Percentiles rank a stretch among this genome's conserved stretches.
Conservation (phyloP, 2,113 vertebrate genomes). For the Sporophila hypoxantha region DNA sequence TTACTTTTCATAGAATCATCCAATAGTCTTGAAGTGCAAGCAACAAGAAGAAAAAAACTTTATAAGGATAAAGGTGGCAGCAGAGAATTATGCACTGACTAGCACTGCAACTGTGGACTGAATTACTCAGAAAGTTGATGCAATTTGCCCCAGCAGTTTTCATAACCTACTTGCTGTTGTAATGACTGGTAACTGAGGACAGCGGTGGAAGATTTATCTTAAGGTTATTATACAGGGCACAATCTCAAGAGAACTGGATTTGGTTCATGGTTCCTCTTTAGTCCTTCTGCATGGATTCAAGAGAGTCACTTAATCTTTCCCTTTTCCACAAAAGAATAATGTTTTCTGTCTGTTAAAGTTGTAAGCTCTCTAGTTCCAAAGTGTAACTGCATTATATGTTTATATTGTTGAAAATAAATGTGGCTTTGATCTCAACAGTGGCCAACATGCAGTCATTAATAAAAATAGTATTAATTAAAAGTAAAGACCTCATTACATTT, state of each 20-base stretch:
- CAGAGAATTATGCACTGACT: neutral
- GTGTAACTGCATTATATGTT: neutral
- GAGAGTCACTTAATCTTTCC: neutral
- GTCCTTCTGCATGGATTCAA: neutral
- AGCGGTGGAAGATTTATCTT: neutral
- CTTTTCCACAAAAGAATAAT: neutral
- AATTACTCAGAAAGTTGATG: neutral
- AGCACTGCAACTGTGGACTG: neutral
- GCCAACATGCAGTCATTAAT: neutral
- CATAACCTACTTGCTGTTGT: neutral
- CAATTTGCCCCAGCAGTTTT: neutral
- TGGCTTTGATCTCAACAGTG: neutral
- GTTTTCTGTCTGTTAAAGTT: neutral
- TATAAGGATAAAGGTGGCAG: neutral
- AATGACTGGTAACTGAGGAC: neutral
- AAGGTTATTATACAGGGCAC: neutral
- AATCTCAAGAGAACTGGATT: neutral
- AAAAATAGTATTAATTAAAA: slow-evolving; percentile 15
- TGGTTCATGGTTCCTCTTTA: neutral
- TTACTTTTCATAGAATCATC: neutral
- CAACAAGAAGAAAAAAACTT: neutral
- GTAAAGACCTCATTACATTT: neutral
- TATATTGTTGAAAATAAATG: neutral
- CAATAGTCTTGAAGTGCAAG: neutral
- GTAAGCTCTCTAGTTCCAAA: neutral